Evolutionary conservation across 2,888 invertebrate genomes (phyloP).

Genomic region (Eulithis prunata): DNA sequence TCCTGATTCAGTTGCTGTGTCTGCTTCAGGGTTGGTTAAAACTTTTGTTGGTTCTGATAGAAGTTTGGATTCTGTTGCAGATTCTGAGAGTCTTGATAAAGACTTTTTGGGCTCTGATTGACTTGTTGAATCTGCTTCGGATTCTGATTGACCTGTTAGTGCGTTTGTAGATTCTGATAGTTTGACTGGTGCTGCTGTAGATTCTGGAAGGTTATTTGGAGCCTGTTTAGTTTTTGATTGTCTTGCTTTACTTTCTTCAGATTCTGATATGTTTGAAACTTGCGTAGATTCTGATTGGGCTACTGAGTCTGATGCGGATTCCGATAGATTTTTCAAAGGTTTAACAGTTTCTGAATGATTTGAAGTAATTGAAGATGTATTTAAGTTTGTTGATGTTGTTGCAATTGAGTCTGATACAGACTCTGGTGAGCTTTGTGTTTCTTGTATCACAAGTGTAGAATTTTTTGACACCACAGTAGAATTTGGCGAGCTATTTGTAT

Average conservation of each 20-base stretch:
- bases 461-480: neutral
- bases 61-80: neutral
- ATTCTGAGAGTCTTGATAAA: slow-evolving; percentile 1
- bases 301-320: neutral
- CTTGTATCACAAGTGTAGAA: neutral
- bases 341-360: neutral
- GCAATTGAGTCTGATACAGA: neutral
- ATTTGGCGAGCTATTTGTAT: neutral
- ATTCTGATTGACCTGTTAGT: neutral
- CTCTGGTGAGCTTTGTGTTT: neutral
- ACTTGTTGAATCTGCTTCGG: neutral
- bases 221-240: neutral
- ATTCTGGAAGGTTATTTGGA: neutral
- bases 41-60: slow-evolving; percentile 5
- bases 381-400: neutral
- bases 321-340: neutral
- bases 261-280: neutral
- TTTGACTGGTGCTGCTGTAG: neutral
- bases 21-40: neutral
- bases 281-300: slow-evolving; percentile 2
- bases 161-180: neutral
- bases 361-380: neutral
- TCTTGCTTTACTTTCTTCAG: neutral
- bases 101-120: neutral
- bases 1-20: slow-evolving; percentile 1